Conservation (phyloP, 2,888 invertebrate genomes). For the Amphipoea lucens region DNA sequence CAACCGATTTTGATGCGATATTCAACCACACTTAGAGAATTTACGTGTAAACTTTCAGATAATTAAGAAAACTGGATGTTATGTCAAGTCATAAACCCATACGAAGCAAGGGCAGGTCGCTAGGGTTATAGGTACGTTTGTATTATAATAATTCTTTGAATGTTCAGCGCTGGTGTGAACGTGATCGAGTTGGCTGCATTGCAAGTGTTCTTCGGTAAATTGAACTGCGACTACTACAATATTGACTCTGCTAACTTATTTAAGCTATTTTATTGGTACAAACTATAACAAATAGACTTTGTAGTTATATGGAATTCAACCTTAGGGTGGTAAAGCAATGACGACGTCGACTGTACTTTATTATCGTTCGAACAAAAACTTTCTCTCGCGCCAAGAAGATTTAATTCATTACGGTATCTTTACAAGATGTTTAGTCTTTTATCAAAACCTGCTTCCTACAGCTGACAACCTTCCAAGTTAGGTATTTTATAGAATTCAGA, state of each 20-base stretch:
- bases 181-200: conserved; percentile 74
- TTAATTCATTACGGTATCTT: background rate
- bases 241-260: conserved; percentile 77
- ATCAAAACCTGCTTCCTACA: background rate
- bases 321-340: background rate
- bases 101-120: too few relatives aligned
- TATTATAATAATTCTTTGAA: conserved; percentile 7
- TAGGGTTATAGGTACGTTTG: background rate
- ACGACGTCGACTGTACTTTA: background rate
- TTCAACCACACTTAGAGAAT: too few relatives aligned
- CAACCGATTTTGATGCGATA: too few relatives aligned
- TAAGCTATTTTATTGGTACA: conserved; percentile 83
- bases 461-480: background rate
- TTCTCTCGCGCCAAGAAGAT: background rate
- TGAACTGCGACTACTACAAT: conserved; percentile 83
- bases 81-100: too few relatives aligned
- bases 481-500: background rate
- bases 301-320: too few relatives aligned
- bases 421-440: background rate
- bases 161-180: conserved; percentile 73
- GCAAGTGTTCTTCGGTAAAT: conserved; percentile 80
- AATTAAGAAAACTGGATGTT: too few relatives aligned
- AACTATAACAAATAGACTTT: too few relatives aligned
- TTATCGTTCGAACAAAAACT: background rate
- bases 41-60: too few relatives aligned